These are phyloP conservation scores for Sebastes fasciatus DNA, from an alignment of 2,113 vertebrate genomes.

Conservation along the genomic window DNA sequence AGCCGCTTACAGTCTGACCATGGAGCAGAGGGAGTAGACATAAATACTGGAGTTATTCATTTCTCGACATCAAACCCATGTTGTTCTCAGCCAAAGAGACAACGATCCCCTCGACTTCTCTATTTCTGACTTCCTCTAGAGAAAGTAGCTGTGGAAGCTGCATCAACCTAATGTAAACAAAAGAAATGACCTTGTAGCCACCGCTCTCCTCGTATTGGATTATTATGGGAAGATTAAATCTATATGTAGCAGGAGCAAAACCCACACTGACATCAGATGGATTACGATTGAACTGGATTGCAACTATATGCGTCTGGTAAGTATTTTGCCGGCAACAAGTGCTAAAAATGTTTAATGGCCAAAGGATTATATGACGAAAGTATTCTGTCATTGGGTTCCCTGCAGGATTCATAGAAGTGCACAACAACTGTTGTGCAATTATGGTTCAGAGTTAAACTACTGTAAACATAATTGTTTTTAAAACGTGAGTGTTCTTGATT, in stretches of 20 bases:
- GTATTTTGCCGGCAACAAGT: conserved; percentile 44
- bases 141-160: conserved; percentile 51
- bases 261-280: conserved; percentile 26
- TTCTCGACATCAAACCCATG: conserved; percentile 73
- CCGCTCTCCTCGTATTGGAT: conserved; percentile 19
- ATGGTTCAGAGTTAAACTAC: neutral
- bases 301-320: conserved; percentile 27
- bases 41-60: conserved; percentile 78
- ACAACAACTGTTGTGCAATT: conserved; percentile 9
- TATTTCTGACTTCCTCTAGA: conserved; percentile 70
- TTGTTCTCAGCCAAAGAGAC: conserved; percentile 72
- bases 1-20: conserved; percentile 17
- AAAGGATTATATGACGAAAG: conserved; percentile 45
- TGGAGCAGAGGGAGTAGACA: conserved; percentile 49
- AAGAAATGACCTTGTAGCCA: conserved; percentile 25
- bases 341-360: conserved; percentile 53
- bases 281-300: conserved; percentile 10
- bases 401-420: neutral
- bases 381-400: neutral
- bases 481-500: neutral
- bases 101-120: conserved; percentile 56
- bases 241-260: conserved; percentile 42
- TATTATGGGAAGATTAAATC: conserved; percentile 10
- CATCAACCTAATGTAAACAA: conserved; percentile 65
- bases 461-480: neutral